Base-by-base conservation (phyloP, 2,888 invertebrate genomes). In the Mesoligia furuncula region DNA sequence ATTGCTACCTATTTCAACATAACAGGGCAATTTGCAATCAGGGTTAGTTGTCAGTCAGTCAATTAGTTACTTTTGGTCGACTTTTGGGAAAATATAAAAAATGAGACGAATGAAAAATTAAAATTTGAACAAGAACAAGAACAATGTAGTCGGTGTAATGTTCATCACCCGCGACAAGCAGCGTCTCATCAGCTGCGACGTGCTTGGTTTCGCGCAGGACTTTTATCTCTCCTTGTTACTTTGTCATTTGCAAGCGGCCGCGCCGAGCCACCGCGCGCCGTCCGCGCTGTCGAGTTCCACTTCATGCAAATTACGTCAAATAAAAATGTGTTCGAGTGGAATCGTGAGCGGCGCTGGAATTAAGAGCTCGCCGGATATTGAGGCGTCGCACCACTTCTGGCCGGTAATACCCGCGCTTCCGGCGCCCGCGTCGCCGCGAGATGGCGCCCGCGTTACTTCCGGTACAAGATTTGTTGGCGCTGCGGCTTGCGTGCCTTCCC, bases 331-430 rank as follows among this genome's bases (percentile, higher is more conserved):
- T 69, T 70, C 39, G 36, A 67, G 20, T 42, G 79, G 67, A 76
- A 65, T 71, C 42, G 57, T 57, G 65, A 73, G 57, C 51, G 70
- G 36, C 51, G 42, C 64, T 66, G 71, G 39, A 79, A 85, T 86
- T 76, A 85, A 79, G 39, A 84, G 73, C 61, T 51, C 27, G 24
- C 68, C 79, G 84, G 79, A 84, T 86, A 83, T 84, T 84, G 84
- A 81, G 75, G 79, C 73, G 75, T 65, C 75, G 66, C 77, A 27
- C 59, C 54, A 77, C 79, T 69, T 86, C 85, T 84, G 84, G 59
- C 67, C 64, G 69, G 77, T 80, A 81, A 84, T 65, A 68, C 66
- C 67, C 65, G 36, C 65, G 65, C 73, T 75, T 73, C 84, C 79
- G 70, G 66, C 70, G 48, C 59, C 27, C 20, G 39, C 31, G 24